Percentiles rank a stretch among this genome's conserved stretches.
phyloP scores from a whole-genome alignment of 2,888 invertebrate species.

The Ctenicera cuprea region DNA sequence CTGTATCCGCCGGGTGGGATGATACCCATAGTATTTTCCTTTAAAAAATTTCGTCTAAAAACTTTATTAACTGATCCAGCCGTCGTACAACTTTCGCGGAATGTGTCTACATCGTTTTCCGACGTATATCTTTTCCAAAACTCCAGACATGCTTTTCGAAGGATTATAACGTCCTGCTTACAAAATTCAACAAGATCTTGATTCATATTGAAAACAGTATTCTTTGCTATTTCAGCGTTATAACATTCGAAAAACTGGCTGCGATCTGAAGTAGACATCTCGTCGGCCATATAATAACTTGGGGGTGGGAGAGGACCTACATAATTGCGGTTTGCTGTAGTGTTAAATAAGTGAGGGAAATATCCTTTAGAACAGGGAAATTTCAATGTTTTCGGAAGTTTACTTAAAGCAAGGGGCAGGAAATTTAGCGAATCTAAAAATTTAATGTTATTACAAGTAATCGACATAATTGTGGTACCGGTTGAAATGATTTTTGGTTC shows the following conservation, averaged over 20 bases:
- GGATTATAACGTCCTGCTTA: constrained; percentile 41
- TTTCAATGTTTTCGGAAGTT: constrained; percentile 44
- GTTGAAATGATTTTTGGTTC: constrained; percentile 28
- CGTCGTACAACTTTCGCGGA: constrained; percentile 59
- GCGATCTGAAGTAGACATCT: constrained; percentile 51
- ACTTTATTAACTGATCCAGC: constrained; percentile 60
- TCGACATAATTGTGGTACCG: constrained; percentile 36
- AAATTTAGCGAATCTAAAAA: constrained; percentile 50
- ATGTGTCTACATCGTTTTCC: constrained; percentile 59
- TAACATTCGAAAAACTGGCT: constrained; percentile 56
- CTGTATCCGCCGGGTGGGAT: constrained; percentile 60
- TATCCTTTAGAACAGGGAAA: constrained; percentile 41
- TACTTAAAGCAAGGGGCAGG: constrained; percentile 31
- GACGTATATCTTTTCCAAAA: constrained; percentile 58
- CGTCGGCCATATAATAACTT: constrained; percentile 56
- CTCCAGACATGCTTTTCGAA: constrained; percentile 56
- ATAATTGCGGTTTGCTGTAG: constrained; percentile 59
- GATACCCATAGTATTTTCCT: constrained; percentile 60
- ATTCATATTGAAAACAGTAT: constrained; percentile 58
- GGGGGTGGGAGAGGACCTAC: constrained; percentile 54
- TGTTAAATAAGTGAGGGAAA: constrained; percentile 49
- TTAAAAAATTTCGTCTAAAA: constrained; percentile 59
- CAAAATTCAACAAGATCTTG: constrained; percentile 60
- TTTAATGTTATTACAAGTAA: constrained; percentile 34
- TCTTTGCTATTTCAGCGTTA: constrained; percentile 6